phyloP scores from a whole-genome alignment of 2,797 vertebrate genomes.

The Acanthis flammea region DNA sequence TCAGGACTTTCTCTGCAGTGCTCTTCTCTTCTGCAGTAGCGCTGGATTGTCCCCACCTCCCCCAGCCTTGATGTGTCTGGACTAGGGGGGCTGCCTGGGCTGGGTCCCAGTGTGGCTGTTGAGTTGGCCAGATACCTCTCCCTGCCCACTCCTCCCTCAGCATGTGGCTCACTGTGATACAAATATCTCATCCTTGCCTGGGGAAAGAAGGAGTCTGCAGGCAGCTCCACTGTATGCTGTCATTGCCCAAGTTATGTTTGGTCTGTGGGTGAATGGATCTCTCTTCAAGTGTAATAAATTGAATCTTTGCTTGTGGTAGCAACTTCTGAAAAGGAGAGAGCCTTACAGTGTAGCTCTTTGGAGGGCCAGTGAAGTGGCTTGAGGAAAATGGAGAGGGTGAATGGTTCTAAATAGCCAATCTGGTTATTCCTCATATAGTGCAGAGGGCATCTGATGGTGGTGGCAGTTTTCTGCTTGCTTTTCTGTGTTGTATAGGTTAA shows the following conservation, averaged over 20 bases:
- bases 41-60: neutral
- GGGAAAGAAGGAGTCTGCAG: neutral
- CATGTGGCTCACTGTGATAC: constrained; percentile 44
- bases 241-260: neutral
- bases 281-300: neutral
- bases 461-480: neutral
- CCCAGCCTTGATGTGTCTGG: neutral
- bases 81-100: neutral
- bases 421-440: neutral
- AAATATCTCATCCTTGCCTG: constrained; percentile 26
- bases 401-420: neutral
- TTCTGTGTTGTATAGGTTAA: neutral
- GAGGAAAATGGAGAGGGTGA: neutral
- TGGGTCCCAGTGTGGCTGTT: neutral
- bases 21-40: neutral
- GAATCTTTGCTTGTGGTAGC: neutral
- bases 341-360: neutral
- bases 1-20: neutral
- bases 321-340: neutral
- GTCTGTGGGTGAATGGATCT: neutral
- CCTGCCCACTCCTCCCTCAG: neutral
- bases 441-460: neutral
- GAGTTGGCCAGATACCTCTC: neutral
- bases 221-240: neutral
- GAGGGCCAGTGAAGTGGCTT: neutral